These are phyloP conservation scores for Eublepharis macularius DNA, from an alignment of 2,113 vertebrate species.

Conservation along the genomic window DNA sequence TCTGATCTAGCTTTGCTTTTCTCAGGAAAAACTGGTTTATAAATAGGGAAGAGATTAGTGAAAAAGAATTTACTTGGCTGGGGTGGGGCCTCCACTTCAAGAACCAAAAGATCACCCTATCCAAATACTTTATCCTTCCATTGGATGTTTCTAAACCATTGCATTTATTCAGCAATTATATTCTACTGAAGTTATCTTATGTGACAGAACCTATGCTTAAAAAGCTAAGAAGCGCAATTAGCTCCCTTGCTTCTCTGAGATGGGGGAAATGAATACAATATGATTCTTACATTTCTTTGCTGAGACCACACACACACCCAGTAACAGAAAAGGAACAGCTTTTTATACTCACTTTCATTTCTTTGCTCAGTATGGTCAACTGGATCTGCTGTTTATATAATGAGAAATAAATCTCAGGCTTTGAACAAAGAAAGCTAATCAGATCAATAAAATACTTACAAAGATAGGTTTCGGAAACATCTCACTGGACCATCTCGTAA, in stretches of 20 bases:
- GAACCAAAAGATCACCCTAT: neutral
- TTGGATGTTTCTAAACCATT: neutral
- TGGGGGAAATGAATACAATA: neutral
- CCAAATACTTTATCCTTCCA: no score
- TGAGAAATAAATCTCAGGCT: neutral
- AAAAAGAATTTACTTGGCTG: neutral
- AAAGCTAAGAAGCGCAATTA: neutral
- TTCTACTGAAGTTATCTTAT: neutral
- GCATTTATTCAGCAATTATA: neutral
- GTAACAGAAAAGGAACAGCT: neutral
- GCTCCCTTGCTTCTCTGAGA: neutral
- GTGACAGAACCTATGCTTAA: neutral
- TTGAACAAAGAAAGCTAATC: neutral
- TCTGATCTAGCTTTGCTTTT: no score
- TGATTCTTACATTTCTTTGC: neutral
- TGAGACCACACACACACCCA: neutral
- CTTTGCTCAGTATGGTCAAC: neutral
- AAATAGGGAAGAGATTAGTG: neutral
- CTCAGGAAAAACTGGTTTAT: no score
- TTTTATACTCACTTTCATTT: neutral
- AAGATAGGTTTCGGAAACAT: neutral
- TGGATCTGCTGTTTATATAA: neutral
- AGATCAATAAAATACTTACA: neutral
- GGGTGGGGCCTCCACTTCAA: neutral
- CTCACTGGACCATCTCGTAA: neutral